Evolutionary conservation across 2,797 vertebrate species (phyloP).

Genomic region (Anableps anableps): DNA sequence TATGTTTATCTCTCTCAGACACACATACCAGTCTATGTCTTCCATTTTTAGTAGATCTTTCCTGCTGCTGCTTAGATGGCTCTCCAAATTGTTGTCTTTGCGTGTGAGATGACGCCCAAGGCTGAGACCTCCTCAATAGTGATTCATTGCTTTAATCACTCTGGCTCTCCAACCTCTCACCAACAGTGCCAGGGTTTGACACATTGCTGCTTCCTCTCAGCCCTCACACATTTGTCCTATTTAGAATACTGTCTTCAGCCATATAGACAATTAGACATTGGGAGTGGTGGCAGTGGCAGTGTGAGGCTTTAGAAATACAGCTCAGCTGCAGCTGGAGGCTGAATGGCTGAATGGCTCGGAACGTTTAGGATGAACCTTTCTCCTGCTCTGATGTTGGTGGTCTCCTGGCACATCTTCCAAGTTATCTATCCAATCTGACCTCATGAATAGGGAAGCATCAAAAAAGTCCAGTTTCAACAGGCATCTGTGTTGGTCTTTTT

Average conservation of each 20-base stretch:
- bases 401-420: constrained; percentile 2
- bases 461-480: neutral
- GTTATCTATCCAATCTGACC: neutral
- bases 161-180: constrained; percentile 59
- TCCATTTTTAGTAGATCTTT: constrained; percentile 44
- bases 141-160: constrained; percentile 83
- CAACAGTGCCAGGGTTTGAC: constrained; percentile 59
- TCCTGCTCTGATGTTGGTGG: neutral
- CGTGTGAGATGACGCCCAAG: constrained; percentile 49
- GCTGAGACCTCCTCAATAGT: constrained; percentile 61
- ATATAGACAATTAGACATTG: constrained; percentile 51
- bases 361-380: constrained; percentile 1
- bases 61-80: constrained; percentile 16
- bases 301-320: constrained; percentile 23
- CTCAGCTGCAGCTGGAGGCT: neutral
- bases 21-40: neutral
- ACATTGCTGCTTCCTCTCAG: constrained; percentile 63
- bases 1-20: constrained; percentile 14
- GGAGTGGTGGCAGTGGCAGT: constrained; percentile 17
- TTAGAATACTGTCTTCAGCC: constrained; percentile 59
- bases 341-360: constrained; percentile 16
- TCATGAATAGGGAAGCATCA: neutral
- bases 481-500: neutral
- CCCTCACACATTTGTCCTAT: constrained; percentile 68
- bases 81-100: constrained; percentile 32